Evolutionary conservation across 2,113 vertebrate species (phyloP), one percentile per base, ranked within the genome.

Genomic region (Lagopus muta): DNA sequence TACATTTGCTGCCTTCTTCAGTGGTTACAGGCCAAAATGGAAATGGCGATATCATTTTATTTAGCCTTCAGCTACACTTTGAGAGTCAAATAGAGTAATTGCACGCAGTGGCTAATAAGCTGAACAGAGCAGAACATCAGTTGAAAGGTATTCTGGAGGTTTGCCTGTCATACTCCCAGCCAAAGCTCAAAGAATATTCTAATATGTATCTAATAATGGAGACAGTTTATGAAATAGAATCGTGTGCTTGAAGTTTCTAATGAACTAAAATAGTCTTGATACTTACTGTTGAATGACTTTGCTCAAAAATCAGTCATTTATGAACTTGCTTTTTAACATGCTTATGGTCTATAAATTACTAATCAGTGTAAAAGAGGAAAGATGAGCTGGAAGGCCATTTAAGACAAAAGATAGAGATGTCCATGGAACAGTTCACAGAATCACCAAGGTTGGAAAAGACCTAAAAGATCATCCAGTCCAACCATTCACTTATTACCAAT

Each of bases 321-420:
- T 87, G 48, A 91, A 82, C 38, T 57, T 93, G 52, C 16, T 90
- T 93, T 92, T 91, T 78, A 72, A 65, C 61, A 48, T 25, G 4
- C 25, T 69, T 69, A 27, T 73, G 10, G 30, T 45, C 22, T 93
- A 89, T 92, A 79, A 95, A 92, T 91, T 95, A 91, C 43, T 89
- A n/a, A 92, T 89, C 48, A 93, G 30, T 20, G 65, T 61, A 48
- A 76, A 87, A 84, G 20, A 73, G 62, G 89, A 93, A 91, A 94
- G 84, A 85, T 91, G 84, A 95, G 66, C 84, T 89, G 66, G 43
- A 85, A 73, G 15, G 87, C 89, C 48, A 93, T 92, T 89, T 91
- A 91, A 94, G 86, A 95, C 81, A 90, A 71, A 43, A 76, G 70
- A 19, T 9, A 66, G 66, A 67, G 48, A 66, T 84, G 52, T 87